Base-by-base conservation (phyloP, 2,888 invertebrate genomes). In the Orchesellides sinensis region DNA sequence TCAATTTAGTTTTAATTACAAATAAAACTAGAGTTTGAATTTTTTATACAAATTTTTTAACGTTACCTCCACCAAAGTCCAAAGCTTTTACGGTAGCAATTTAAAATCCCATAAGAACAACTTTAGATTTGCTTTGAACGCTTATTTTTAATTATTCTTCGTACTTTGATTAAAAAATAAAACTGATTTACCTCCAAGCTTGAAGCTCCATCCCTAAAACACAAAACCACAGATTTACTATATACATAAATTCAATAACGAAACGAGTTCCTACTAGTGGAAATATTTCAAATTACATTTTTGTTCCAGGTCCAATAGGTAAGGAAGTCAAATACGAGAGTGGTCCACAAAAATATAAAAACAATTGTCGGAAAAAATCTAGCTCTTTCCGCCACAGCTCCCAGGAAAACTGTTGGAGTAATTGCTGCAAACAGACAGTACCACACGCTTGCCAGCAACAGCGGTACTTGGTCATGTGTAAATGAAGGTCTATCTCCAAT, bases 221-320 rank as follows among this genome's bases (percentile, higher is more conserved):
- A n/a, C n/a, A n/a, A n/a, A n/a, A n/a, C n/a, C n/a, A n/a, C n/a
- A n/a, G n/a, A n/a, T n/a, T n/a, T n/a, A n/a, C n/a, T n/a, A n/a
- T n/a, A n/a, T n/a, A n/a, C n/a, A n/a, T n/a, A n/a, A n/a, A n/a
- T n/a, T n/a, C n/a, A n/a, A n/a, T n/a, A n/a, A n/a, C n/a, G n/a
- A n/a, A n/a, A n/a, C n/a, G n/a, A n/a, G n/a, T n/a, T n/a, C n/a
- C n/a, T n/a, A n/a, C n/a, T n/a, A n/a, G n/a, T n/a, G n/a, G n/a
- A n/a, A n/a, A n/a, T n/a, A n/a, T n/a, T n/a, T n/a, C n/a, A n/a
- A n/a, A n/a, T n/a, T n/a, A n/a, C n/a, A 21, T 79, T 75, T 19
- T 84, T 77, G 59, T 87, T 87, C 87, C 87, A 87, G 2, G 87
- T 85, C 87, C 87, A 86, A 69, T 73, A 87, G 6, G 83, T 79